phyloP scores from a whole-genome alignment of 2,797 vertebrate genomes.

The Myiothlypis chrysogaster region DNA sequence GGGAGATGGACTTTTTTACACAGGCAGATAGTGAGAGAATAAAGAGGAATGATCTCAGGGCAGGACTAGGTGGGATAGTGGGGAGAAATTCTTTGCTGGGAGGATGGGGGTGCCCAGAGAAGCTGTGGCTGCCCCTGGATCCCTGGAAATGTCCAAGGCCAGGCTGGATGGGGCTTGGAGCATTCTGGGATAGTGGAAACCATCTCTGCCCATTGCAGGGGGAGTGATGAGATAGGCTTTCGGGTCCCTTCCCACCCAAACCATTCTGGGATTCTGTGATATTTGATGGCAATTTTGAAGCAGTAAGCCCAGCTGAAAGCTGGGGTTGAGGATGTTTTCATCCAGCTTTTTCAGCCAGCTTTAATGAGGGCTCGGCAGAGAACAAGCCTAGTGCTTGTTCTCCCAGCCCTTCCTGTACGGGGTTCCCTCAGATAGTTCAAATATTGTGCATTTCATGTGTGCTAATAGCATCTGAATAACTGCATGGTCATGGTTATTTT shows the following conservation, averaged over 20 bases:
- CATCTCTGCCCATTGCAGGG: background rate
- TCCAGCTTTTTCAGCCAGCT: background rate
- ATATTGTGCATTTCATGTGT: background rate
- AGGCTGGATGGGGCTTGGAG: background rate
- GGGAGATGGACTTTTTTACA: background rate
- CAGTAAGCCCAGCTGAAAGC: background rate
- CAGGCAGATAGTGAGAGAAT: background rate
- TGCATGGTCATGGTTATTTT: background rate
- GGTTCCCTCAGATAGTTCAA: background rate
- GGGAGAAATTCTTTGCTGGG: background rate
- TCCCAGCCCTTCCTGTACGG: background rate
- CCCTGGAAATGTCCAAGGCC: background rate
- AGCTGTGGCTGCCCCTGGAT: background rate
- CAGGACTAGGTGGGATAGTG: background rate
- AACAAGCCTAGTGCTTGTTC: fast-evolving
- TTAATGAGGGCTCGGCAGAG: background rate
- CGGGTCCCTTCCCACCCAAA: background rate
- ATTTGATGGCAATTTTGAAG: background rate
- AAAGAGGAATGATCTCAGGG: background rate
- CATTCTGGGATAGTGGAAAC: background rate
- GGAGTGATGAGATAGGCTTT: fast-evolving
- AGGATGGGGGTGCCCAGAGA: background rate
- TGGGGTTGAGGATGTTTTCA: background rate
- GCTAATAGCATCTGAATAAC: background rate
- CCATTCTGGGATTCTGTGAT: background rate